These are phyloP conservation scores for Fratercula arctica DNA, from an alignment of 2,797 vertebrate genomes.

Conservation along the genomic window DNA sequence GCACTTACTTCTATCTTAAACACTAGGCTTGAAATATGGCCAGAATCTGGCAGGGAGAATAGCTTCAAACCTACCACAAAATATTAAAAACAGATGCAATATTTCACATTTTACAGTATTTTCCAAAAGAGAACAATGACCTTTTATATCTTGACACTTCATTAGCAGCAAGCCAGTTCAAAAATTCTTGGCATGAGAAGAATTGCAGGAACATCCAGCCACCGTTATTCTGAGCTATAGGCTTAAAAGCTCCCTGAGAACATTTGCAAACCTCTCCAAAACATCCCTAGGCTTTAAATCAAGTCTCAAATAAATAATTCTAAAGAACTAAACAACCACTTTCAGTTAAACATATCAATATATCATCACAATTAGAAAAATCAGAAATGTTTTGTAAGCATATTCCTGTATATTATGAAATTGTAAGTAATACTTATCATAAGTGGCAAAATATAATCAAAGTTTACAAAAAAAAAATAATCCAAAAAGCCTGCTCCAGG, in stretches of 20 bases:
- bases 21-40: neutral
- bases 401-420: neutral
- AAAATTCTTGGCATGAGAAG: neutral
- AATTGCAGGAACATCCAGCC: neutral
- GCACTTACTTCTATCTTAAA: neutral
- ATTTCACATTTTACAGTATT: neutral
- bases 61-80: neutral
- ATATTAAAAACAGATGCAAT: slow-evolving; percentile 31
- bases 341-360: neutral
- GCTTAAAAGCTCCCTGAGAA: neutral
- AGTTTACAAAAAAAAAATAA: neutral
- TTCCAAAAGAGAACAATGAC: neutral
- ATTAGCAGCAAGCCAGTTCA: neutral
- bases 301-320: neutral
- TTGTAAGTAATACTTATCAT: neutral
- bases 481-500: neutral
- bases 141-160: neutral
- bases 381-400: neutral
- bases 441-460: neutral
- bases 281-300: neutral
- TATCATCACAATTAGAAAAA: neutral
- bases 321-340: neutral
- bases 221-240: neutral
- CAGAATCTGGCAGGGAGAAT: neutral
- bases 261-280: neutral